Base-by-base conservation (phyloP, 1,140 invertebrate species). In the Orussus abietinus region DNA sequence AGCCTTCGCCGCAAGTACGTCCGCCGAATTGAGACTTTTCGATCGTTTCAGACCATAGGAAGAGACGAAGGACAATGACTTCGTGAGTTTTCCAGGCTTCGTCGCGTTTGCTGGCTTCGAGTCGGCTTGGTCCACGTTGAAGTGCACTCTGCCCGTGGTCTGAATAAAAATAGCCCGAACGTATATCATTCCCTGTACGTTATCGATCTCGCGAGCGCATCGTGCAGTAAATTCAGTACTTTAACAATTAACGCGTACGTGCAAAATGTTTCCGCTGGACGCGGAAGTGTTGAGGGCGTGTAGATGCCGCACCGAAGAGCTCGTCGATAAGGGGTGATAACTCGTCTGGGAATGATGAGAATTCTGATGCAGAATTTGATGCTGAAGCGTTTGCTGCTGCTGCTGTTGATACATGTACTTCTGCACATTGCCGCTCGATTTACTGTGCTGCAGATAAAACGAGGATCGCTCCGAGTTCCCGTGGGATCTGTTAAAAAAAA, bases 11-110 rank as follows among this genome's bases (percentile, higher is more conserved):
- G 61, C 58, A 22, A 76, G 64, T 38, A 68, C 61, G 53, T 88
- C 85, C 0, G 82, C 78, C 1, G 85, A 80, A 2, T 83, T 88
- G 31, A 90, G 65, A 33, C 86, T 90, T 63, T 90, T 91, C 5
- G 88, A 90, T 14, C 88, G 76, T 66, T 90, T 87, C 11, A 88
- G 55, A n/a, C 77, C 78, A 6, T 77, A 74, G 2, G 76, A 59
- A 1, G 69, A 68, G 7, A 71, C 59, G 32, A 72, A 74, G 6
- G 69, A 71, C 21, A 65, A 50, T 6, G 69, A 72, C 52, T 74
- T 74, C 2, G 55, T 69, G n/a, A 72, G 56, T 46, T 66, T 72
- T 38, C 65, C 66, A 2, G 68, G 63, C 43, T 62, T 72, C 10
- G 40, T 36, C 12, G 43, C 37, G 19, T 14, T 32, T 18, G 53